Conservation (phyloP, 1,140 invertebrate genomes). For the Pogonognathellus flavescens region DNA sequence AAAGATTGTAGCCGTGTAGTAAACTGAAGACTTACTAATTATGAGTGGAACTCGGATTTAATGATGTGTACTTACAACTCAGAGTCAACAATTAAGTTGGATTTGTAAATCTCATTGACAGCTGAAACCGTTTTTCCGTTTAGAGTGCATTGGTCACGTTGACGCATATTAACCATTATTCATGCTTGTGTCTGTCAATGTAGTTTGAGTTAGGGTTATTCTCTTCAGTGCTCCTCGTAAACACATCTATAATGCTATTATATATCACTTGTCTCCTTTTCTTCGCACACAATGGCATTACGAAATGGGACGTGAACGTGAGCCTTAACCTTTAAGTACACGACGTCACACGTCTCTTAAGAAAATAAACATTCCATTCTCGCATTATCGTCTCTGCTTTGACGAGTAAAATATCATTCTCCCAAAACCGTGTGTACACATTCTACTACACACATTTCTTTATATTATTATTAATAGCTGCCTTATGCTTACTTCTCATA, state of each 20-base stretch:
- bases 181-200: conserved; percentile 39
- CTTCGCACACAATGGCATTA: not conserved
- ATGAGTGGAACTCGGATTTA: conserved; percentile 28
- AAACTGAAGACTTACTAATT: conserved; percentile 29
- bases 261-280: not conserved
- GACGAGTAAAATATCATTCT: conserved; percentile 7
- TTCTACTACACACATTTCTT: too few species aligned
- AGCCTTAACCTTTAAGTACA: conserved; percentile 38
- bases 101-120: conserved; percentile 50
- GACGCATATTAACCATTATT: conserved; percentile 47
- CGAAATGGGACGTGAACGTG: not conserved
- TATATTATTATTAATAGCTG: too few species aligned
- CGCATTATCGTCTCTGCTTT: not conserved
- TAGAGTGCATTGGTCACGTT: conserved; percentile 46
- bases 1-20: not conserved
- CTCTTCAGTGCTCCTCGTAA: not conserved
- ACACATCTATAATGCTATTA: conserved; percentile 5
- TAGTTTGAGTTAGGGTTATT: conserved; percentile 6
- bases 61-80: conserved; percentile 35
- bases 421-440: not conserved
- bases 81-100: conserved; percentile 50
- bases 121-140: conserved; percentile 42
- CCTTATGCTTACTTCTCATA: too few species aligned
- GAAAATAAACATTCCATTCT: conserved; percentile 25
- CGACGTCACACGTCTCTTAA: not conserved